These are phyloP conservation scores for Avahi laniger DNA, from an alignment of 2,797 vertebrate genomes.

Conservation along the genomic window DNA sequence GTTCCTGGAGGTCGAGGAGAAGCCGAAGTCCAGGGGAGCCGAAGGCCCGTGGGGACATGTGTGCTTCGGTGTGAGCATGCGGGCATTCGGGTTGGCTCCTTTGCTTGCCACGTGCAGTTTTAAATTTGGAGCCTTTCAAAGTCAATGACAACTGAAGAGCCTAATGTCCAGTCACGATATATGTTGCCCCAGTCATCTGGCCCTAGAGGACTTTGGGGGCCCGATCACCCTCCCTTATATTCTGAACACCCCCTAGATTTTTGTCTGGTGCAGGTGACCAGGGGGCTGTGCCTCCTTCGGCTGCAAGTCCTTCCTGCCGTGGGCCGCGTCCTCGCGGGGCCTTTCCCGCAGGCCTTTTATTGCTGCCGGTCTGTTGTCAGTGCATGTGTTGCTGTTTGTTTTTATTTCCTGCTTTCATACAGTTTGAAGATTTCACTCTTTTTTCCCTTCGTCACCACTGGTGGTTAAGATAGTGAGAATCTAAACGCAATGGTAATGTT, in stretches of 20 bases:
- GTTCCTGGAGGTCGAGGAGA: background rate
- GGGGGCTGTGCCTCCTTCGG: background rate
- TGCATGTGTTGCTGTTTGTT: constrained; percentile 13
- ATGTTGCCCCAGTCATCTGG: background rate
- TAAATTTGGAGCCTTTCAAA: constrained; percentile 39
- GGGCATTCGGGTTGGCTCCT: background rate
- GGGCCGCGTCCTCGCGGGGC: background rate
- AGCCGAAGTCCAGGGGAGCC: background rate
- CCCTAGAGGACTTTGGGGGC: background rate
- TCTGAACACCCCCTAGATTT: background rate
- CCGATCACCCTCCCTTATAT: background rate
- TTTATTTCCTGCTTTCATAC: constrained; percentile 51
- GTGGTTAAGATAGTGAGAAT: constrained; percentile 39
- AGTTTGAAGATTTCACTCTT: background rate
- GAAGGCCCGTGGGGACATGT: background rate
- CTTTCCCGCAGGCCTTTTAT: background rate
- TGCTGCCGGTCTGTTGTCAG: background rate
- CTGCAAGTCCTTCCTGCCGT: background rate
- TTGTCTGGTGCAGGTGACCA: background rate
- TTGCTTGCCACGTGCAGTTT: background rate
- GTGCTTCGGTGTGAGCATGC: background rate
- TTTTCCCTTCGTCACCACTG: background rate
- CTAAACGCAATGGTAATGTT: constrained; percentile 1
- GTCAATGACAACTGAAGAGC: background rate
- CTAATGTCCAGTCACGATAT: background rate